A percentile compares a stretch with the other conserved stretches of the same genome.
These are phyloP conservation scores for Dicroscelio sp. DNA, from an alignment of 2,888 invertebrate species.

Conservation along the genomic window DNA sequence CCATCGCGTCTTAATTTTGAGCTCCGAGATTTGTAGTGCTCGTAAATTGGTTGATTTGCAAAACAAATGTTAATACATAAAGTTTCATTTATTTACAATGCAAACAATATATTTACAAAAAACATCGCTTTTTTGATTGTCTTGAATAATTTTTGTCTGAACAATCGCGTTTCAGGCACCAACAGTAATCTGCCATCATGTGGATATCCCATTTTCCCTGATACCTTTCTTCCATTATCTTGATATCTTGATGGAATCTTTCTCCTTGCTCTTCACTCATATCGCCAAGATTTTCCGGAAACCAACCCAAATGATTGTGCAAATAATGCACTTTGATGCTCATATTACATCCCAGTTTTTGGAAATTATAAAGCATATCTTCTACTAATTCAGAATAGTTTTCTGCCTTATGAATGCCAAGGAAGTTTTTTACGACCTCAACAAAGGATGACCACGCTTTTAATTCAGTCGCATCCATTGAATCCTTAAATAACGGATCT, in stretches of 20 bases:
- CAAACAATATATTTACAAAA: neutral
- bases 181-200: neutral
- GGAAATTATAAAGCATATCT: neutral
- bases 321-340: neutral
- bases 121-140: neutral
- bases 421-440: neutral
- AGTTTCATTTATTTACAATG: too few species aligned
- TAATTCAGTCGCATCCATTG: neutral
- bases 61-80: too few species aligned
- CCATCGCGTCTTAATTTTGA: too few species aligned
- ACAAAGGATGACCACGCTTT: neutral
- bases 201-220: neutral
- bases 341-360: neutral
- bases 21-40: too few species aligned
- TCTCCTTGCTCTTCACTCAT: conserved; percentile 19
- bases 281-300: conserved; percentile 5
- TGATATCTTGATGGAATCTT: conserved; percentile 26
- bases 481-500: neutral
- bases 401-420: too few species aligned
- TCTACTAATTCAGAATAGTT: neutral
- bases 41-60: too few species aligned
- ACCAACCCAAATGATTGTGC: neutral
- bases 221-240: neutral
- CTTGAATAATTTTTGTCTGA: neutral
- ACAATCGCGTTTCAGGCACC: neutral